Base-by-base conservation (phyloP, 2,113 vertebrate species). In the Etheostoma spectabile region DNA sequence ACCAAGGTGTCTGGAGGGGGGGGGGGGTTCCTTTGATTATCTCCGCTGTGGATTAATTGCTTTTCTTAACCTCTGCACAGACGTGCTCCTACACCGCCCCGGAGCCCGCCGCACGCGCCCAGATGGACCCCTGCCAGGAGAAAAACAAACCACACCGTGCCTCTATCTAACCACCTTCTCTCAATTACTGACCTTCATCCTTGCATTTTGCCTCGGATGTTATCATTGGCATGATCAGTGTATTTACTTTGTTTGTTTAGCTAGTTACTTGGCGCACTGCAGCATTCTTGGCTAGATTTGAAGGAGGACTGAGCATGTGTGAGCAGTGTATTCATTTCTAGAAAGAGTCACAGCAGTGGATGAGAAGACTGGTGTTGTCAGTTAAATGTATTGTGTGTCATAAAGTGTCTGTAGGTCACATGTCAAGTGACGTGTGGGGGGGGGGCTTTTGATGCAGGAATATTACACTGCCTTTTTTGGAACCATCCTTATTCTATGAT, bases 11-110 rank as follows among this genome's bases (percentile, higher is more conserved):
- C 90, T 92, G 80, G 80, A 90, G 91, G 88, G 90, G 90, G 91
- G 88, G 90, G 90, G 91, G 89, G 88, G 86, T 92, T 85, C 92
- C 87, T 95, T 94, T 94, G 94, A 95, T 95, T 94, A 93, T 92
- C 89, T 90, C 87, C 83, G 90, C 87, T 64, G 91, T 75, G 77
- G 84, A 90, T 94, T 94, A 94, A 95, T 95, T 94, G 90, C 93
- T 94, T 94, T 93, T 93, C 92, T 92, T 92, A 94, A 93, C 92
- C 91, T 91, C 87, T 89, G 92, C 84, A 83, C 89, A 90, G 81
- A 82, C 79, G 88, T 84, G 91, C 91, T 92, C 92, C 90, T 61
- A 85, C 90, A 78, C 85, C 74, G 83, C 87, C 91, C 87, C 52
- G 60, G 81, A 93, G 91, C 89, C 84, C 62, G 63, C 91, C 14